phyloP scores from a whole-genome alignment of 2,888 invertebrate genomes.

The Lepidocyrtinus sp. region DNA sequence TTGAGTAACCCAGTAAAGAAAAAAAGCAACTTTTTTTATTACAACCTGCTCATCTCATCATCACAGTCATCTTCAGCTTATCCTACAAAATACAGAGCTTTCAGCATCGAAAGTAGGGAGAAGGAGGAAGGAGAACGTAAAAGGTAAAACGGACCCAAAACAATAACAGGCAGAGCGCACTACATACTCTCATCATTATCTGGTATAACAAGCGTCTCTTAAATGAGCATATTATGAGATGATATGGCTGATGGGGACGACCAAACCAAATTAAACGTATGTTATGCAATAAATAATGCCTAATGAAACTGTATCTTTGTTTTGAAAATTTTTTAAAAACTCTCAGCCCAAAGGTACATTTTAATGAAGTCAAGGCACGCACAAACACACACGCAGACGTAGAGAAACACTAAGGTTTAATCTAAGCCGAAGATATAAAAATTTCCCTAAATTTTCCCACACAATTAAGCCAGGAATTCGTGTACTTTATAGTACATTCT shows the following conservation, averaged over 20 bases:
- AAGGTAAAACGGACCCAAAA: neutral
- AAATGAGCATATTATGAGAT: neutral
- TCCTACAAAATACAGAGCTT: too few relatives aligned
- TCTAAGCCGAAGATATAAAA: neutral
- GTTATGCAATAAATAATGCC: constrained; percentile 26
- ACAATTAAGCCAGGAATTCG: constrained; percentile 6
- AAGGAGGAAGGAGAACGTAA: constrained; percentile 2
- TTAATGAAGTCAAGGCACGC: constrained; percentile 37
- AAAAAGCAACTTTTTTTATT: neutral
- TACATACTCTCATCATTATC: neutral
- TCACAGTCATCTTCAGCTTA: neutral
- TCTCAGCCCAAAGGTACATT: constrained; percentile 1
- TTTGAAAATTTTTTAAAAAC: neutral
- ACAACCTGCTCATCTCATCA: neutral
- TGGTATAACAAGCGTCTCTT: neutral
- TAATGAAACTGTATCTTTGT: constrained; percentile 1
- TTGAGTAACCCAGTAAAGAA: constrained; percentile 33
- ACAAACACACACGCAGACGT: constrained; percentile 3
- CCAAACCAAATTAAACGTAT: neutral
- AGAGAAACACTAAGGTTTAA: neutral
- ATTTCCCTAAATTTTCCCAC: neutral
- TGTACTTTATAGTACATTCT: constrained; percentile 9
- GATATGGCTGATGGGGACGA: neutral
- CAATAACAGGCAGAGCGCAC: too few relatives aligned
- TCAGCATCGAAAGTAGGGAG: neutral